Base-by-base conservation (phyloP, 2,888 invertebrate genomes). In the Hyalella azteca region DNA sequence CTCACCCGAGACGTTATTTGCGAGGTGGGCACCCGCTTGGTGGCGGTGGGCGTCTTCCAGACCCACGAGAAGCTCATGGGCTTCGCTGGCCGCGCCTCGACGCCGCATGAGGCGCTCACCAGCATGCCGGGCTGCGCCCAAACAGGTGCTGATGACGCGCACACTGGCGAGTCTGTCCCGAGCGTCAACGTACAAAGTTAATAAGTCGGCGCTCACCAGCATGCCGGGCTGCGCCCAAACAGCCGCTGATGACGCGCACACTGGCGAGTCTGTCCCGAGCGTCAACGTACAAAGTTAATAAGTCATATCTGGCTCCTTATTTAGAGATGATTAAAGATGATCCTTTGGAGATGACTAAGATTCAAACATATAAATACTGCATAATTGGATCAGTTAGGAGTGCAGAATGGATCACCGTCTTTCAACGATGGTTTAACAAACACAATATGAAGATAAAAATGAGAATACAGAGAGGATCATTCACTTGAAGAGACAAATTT, bases 31-130 rank as follows among this genome's bases (percentile, higher is more conserved):
- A 82, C 78, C 26, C 82, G 54, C 40, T 79, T 66, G 39, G 81
- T 78, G 78, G 77, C 77, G 19, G 79, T 36, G 7, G 39, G 59
- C 11, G 82, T 81, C 11, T 76, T 77, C 82, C 82, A 82, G n/a
- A 82, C 82, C 82, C 82, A 82, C n/a, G 81, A 82, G 79, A 82
- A 82, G 49, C 77, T 77, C 40, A 82, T 75, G 73, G 79, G 75
- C 3, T 39, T n/a, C 36, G 15, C 50, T 36, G 82, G 82, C 11
- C 73, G 77, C 22, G 82, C 81, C 11, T 79, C 49, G 15, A 82
- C 82, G n/a, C 76, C 54, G 76, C 82, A 82, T 11, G 29, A 45
- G 29, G 81, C 81, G 4, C 76, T 73, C 29, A 82, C 81, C 7
- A 48, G 32, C 36, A 36, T 50, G 48, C 82, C 81, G 1, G 79